phyloP scores from a whole-genome alignment of 2,797 vertebrate genomes.

The Amniataba percoides region DNA sequence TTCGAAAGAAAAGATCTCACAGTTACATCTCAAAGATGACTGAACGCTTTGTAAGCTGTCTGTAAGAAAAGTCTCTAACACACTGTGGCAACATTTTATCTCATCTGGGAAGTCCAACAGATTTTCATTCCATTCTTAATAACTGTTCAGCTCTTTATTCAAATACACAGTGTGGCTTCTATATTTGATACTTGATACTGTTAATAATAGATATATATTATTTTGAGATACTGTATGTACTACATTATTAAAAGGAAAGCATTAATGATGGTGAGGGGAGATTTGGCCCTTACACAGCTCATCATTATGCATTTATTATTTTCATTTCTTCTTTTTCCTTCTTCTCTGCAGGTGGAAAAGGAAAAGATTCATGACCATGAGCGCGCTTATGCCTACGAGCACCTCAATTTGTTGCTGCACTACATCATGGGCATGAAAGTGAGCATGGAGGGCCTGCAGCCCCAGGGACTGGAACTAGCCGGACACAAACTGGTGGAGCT shows the following conservation, averaged over 20 bases:
- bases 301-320: background rate
- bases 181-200: background rate
- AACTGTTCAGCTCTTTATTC: background rate
- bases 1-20: background rate
- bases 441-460: constrained; percentile 89
- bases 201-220: background rate
- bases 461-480: constrained; percentile 87
- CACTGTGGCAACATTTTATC: background rate
- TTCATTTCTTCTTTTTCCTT: constrained; percentile 12
- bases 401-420: constrained; percentile 92
- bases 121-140: background rate
- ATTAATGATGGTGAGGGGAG: background rate
- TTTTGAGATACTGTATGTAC: background rate
- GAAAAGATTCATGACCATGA: constrained; percentile 93
- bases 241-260: background rate
- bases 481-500: constrained; percentile 88
- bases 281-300: background rate
- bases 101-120: no score
- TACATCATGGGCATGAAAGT: constrained; percentile 91
- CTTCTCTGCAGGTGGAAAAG: constrained; percentile 89
- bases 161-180: background rate
- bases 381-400: constrained; percentile 88
- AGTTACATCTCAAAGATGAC: background rate
- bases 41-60: background rate
- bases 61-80: background rate